Evolutionary conservation across 1,140 invertebrate genomes (phyloP).

Genomic region (Dendroctonus valens): DNA sequence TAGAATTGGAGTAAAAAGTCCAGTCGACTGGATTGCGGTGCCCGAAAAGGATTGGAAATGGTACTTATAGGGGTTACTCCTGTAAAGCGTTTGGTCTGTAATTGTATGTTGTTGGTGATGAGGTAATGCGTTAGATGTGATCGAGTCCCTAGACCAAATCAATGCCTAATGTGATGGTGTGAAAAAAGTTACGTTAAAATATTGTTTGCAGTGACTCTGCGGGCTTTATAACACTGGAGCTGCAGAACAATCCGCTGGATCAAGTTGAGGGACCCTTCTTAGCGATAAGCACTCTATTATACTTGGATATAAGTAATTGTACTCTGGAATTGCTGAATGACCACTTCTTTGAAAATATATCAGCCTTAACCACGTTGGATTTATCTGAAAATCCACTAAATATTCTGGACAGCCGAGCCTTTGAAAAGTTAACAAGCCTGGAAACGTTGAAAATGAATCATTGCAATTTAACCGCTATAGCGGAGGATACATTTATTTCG

Average conservation of each 20-base stretch:
- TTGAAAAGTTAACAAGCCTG: constrained; percentile 62
- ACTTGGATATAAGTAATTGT: constrained; percentile 66
- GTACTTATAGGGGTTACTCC: no score
- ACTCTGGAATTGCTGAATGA: constrained; percentile 58
- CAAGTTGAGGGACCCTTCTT: constrained; percentile 64
- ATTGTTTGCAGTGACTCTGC: constrained; percentile 60
- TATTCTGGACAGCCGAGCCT: constrained; percentile 57
- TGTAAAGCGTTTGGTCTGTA: no score
- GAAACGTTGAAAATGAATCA: constrained; percentile 65
- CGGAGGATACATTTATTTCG: constrained; percentile 57
- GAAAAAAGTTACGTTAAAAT: constrained; percentile 13
- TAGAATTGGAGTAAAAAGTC: no score
- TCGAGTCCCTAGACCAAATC: not conserved
- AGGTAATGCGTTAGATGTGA: no score
- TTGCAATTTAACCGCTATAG: constrained; percentile 62
- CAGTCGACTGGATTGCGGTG: no score
- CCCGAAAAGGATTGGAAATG: no score
- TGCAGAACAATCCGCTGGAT: constrained; percentile 66
- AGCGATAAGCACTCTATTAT: constrained; percentile 62
- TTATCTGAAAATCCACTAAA: constrained; percentile 67
- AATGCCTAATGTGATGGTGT: not conserved
- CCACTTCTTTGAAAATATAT: constrained; percentile 67
- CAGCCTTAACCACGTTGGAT: constrained; percentile 64
- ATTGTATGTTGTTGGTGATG: no score
- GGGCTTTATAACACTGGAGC: constrained; percentile 66